Evolutionary conservation across 2,888 invertebrate genomes (phyloP), one percentile per base, ranked within the genome.

Genomic region (Meloe dianella): DNA sequence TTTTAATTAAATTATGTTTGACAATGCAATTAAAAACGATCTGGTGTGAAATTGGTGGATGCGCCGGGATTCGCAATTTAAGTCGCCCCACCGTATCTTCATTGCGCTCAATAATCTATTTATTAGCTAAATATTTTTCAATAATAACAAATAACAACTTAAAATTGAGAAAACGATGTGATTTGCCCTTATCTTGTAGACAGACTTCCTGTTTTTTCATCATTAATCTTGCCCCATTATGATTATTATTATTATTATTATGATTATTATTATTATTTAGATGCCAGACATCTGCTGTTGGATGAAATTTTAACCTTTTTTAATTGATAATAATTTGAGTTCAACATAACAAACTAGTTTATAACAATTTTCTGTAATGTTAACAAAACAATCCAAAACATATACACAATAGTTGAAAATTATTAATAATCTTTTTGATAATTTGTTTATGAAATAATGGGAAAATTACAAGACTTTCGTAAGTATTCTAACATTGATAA

Each of bases 61-160:
- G 58, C 58, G 58, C 58, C 58, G 58, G 47, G 47, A 58, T 58
- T 57, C 12, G 8, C 32, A n/a, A 58, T 14, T 51, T 10, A 6
- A 22, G 47, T 35, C 32, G 27, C 12, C 20, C 29, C 5, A 27
- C 0, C 29, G 12, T 22, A 10, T 35, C 35, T n/a, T 32, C 32
- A n/a, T n/a, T n/a, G n/a, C n/a, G n/a, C n/a, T n/a, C n/a, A n/a
- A n/a, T n/a, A n/a, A n/a, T n/a, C n/a, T n/a, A n/a, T n/a, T n/a
- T n/a, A n/a, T n/a, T n/a, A n/a, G n/a, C n/a, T n/a, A n/a, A 24
- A 17, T 57, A 57, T 57, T 27, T 27, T 27, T 27, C 27, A n/a
- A n/a, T n/a, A n/a, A n/a, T n/a, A n/a, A n/a, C n/a, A n/a, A n/a
- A n/a, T n/a, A n/a, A n/a, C n/a, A n/a, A n/a, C n/a, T n/a, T n/a